A percentile compares a stretch with the other conserved stretches of the same genome.
These are phyloP conservation scores for Poecile atricapillus DNA, from an alignment of 2,113 vertebrate species.

Conservation along the genomic window DNA sequence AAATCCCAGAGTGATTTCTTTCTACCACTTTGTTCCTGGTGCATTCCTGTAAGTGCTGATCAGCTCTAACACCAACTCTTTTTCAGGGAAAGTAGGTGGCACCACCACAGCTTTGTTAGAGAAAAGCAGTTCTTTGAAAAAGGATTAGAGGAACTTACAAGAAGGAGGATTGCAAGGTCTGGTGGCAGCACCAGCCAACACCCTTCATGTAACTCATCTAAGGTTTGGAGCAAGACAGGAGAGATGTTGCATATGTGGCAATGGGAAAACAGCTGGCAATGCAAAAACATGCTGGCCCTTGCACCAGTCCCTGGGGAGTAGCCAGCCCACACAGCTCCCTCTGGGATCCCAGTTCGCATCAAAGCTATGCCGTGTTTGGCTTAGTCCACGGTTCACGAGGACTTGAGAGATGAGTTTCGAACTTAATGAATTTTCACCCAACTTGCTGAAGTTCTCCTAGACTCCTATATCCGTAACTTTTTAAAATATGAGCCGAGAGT, in stretches of 20 bases:
- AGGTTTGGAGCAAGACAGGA: not conserved
- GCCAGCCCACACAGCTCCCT: not conserved
- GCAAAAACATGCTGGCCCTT: not conserved
- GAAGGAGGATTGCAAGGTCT: not conserved
- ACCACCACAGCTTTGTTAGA: not conserved
- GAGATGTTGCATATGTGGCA: not conserved
- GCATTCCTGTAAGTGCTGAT: accelerated
- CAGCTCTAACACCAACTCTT: accelerated
- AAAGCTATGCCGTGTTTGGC: not conserved
- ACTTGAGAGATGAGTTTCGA: not conserved
- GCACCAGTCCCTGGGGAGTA: not conserved
- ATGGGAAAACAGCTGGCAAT: not conserved
- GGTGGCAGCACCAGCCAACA: not conserved
- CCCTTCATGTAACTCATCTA: not conserved
- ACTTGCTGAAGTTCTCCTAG: not conserved
- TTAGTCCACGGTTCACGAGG: not conserved
- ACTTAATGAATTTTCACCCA: not conserved
- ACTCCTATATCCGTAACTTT: not conserved
- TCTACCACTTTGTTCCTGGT: not conserved
- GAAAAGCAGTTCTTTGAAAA: not conserved
- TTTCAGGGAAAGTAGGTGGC: not conserved
- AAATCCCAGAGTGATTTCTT: not conserved
- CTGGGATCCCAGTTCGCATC: not conserved
- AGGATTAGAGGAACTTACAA: not conserved
- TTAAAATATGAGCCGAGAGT: not conserved